Evolutionary conservation across 1,140 invertebrate species (phyloP).

Genomic region (Harlomillsia oculata): DNA sequence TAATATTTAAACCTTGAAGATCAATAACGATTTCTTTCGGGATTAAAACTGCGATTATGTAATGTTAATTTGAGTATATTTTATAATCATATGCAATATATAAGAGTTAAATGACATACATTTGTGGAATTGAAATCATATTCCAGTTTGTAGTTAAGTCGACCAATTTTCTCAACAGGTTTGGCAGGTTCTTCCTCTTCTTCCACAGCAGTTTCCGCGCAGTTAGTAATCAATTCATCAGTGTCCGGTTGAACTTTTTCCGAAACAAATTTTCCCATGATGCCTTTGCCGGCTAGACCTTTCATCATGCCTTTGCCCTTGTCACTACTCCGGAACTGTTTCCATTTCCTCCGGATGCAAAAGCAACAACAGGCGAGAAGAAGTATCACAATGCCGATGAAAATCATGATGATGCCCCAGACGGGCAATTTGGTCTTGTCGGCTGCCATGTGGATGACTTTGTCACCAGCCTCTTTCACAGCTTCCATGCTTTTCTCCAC

Average conservation of each 20-base stretch:
- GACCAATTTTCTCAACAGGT: slow-evolving; percentile 22
- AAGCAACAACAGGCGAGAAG: slow-evolving; percentile 17
- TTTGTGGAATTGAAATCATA: slow-evolving; percentile 32
- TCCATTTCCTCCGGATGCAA: slow-evolving; percentile 27
- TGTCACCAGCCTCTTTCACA: slow-evolving; percentile 12
- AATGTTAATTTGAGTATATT: neutral
- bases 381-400: slow-evolving; percentile 28
- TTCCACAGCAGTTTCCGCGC: slow-evolving; percentile 19
- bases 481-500: slow-evolving; percentile 12
- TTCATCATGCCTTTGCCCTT: slow-evolving; percentile 23
- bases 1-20: neutral
- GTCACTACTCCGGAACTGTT: slow-evolving; percentile 21
- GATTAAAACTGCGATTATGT: neutral
- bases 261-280: slow-evolving; percentile 26
- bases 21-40: too few species aligned
- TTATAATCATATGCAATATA: neutral
- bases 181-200: slow-evolving; percentile 16
- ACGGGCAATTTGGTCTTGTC: slow-evolving; percentile 30
- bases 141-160: slow-evolving; percentile 31
- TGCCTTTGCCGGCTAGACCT: slow-evolving; percentile 17
- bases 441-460: slow-evolving; percentile 15
- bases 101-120: slow-evolving; percentile 13
- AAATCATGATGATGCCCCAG: slow-evolving; percentile 29
- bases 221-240: slow-evolving; percentile 10
- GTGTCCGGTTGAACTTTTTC: slow-evolving; percentile 24